Percentiles rank a stretch among this genome's conserved stretches.
Evolutionary conservation across 2,113 vertebrate genomes (phyloP).

Genomic region (Parus major): DNA sequence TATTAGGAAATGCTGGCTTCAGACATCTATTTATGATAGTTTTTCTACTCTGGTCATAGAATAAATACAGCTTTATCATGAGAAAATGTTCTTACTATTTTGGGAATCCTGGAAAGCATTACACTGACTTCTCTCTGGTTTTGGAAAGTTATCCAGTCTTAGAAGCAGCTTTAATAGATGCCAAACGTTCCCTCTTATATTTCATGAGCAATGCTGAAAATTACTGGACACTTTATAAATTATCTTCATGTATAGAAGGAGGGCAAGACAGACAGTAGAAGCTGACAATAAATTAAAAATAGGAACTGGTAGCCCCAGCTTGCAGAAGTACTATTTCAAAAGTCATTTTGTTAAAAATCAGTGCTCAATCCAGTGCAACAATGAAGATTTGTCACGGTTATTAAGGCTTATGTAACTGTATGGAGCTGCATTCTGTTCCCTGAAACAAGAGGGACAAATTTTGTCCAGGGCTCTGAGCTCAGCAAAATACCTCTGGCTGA

Average conservation of each 20-base stretch:
- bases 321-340: background rate
- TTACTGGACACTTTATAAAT: background rate
- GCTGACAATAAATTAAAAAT: background rate
- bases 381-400: background rate
- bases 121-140: slow-evolving; percentile 41
- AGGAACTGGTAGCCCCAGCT: background rate
- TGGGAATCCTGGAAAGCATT: slow-evolving; percentile 33
- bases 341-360: background rate
- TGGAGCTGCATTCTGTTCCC: background rate
- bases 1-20: slow-evolving; percentile 29
- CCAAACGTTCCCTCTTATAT: background rate
- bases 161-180: slow-evolving; percentile 24
- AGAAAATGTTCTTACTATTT: slow-evolving; percentile 57
- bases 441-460: background rate
- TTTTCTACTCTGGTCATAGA: slow-evolving; percentile 32
- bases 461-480: background rate
- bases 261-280: background rate
- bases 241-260: background rate
- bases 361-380: background rate
- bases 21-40: slow-evolving; percentile 18
- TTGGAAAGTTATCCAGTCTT: slow-evolving; percentile 25
- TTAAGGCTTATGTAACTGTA: slow-evolving; percentile 4
- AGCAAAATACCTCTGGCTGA: background rate
- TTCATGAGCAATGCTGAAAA: background rate
- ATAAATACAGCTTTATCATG: slow-evolving; percentile 32